Conservation (phyloP, 2,113 vertebrate species). For the Bujurquina vittata region DNA sequence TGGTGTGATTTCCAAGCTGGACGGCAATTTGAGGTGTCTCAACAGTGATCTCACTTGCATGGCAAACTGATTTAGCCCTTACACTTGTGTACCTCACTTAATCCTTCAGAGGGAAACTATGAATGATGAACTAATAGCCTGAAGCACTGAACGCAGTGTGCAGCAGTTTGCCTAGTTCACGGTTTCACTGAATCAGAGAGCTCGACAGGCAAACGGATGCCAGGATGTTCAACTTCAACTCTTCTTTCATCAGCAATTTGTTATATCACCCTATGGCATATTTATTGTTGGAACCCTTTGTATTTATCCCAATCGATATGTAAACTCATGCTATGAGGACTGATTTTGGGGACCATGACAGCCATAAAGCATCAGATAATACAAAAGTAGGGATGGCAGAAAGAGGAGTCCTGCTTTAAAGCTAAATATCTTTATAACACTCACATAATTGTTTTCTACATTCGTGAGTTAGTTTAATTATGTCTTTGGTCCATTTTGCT, state of each 20-base stretch:
- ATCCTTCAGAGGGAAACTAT: constrained; percentile 10
- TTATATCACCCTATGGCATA: not conserved
- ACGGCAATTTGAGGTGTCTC: constrained; percentile 26
- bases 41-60: constrained; percentile 25
- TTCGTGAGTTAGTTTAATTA: not conserved
- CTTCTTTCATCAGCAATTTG: not conserved
- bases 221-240: not conserved
- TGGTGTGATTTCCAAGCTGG: constrained; percentile 44
- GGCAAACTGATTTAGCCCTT: constrained; percentile 32
- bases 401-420: not conserved
- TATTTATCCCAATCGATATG: not conserved
- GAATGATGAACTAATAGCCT: constrained; percentile 32
- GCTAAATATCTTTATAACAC: not conserved
- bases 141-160: constrained; percentile 9
- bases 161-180: not conserved
- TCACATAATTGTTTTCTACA: not conserved
- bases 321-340: not conserved
- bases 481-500: not conserved
- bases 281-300: not conserved
- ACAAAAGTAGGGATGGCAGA: not conserved
- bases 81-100: not conserved
- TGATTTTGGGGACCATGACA: not conserved
- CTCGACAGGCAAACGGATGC: not conserved
- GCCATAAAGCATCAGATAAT: not conserved
- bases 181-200: constrained; percentile 1